Conservation (phyloP, 2,797 vertebrate genomes). For the Alca torda region DNA sequence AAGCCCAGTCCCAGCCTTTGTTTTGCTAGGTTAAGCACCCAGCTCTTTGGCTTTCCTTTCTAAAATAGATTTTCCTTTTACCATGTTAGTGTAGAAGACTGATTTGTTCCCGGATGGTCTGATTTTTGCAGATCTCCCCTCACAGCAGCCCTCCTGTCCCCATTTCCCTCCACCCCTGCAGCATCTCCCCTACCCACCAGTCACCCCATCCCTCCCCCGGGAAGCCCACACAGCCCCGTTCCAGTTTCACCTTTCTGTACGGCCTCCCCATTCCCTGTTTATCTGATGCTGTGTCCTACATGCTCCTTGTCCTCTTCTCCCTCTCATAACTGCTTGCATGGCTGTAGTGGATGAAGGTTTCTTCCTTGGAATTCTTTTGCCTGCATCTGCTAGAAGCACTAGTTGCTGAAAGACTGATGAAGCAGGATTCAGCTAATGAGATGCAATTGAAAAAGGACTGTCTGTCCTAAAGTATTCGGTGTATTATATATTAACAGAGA, state of each 20-base stretch:
- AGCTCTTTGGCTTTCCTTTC: conserved; percentile 35
- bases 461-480: neutral
- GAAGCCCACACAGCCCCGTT: neutral
- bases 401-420: neutral
- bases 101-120: neutral
- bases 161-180: neutral
- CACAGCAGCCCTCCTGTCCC: neutral
- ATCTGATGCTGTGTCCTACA: neutral
- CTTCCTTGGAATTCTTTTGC: neutral
- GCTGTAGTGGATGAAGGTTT: neutral
- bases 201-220: neutral
- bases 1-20: conserved; percentile 30
- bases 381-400: neutral
- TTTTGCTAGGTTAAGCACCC: conserved; percentile 42
- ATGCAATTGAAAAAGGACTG: neutral
- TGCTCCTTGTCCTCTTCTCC: neutral
- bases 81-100: neutral
- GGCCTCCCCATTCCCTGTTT: neutral
- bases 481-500: neutral
- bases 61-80: conserved; percentile 6
- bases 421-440: neutral
- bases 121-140: neutral
- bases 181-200: neutral
- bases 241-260: neutral
- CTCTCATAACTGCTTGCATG: neutral